These are phyloP conservation scores for Patella ulyssiponensis DNA, from an alignment of 2,888 invertebrate genomes.

Conservation along the genomic window DNA sequence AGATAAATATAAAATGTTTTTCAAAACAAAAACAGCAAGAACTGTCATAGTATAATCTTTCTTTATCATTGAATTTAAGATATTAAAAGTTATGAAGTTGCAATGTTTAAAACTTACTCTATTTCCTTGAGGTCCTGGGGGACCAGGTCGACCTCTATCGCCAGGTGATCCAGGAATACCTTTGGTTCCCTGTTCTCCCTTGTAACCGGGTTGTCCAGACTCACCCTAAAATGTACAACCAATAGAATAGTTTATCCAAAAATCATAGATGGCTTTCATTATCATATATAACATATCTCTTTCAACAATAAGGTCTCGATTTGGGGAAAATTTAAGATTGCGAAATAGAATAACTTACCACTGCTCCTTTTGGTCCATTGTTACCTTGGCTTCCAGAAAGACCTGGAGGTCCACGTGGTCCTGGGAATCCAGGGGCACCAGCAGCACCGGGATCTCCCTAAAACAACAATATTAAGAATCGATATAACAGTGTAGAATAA, in stretches of 20 bases:
- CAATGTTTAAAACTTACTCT: conserved; percentile 38
- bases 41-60: too few relatives aligned
- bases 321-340: too few relatives aligned
- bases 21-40: too few relatives aligned
- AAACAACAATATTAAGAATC: conserved; percentile 9
- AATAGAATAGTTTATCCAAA: background rate
- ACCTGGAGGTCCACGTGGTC: conserved; percentile 61
- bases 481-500: too few relatives aligned
- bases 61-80: too few relatives aligned
- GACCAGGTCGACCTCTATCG: conserved; percentile 53
- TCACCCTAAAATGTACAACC: conserved; percentile 77
- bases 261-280: background rate
- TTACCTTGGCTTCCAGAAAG: conserved; percentile 52
- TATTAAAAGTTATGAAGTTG: too few relatives aligned
- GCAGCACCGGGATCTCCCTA: conserved; percentile 48
- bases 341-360: conserved; percentile 42
- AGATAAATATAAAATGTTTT: too few relatives aligned
- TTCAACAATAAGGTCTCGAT: too few relatives aligned
- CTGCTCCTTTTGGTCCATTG: conserved; percentile 53
- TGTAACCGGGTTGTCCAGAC: conserved; percentile 65
- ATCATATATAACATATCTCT: too few relatives aligned
- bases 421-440: conserved; percentile 56
- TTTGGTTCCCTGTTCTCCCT: conserved; percentile 59
- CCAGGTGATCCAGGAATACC: conserved; percentile 73
- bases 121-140: conserved; percentile 50